Base-by-base conservation (phyloP, 2,113 vertebrate species). In the Hypanus sabinus region DNA sequence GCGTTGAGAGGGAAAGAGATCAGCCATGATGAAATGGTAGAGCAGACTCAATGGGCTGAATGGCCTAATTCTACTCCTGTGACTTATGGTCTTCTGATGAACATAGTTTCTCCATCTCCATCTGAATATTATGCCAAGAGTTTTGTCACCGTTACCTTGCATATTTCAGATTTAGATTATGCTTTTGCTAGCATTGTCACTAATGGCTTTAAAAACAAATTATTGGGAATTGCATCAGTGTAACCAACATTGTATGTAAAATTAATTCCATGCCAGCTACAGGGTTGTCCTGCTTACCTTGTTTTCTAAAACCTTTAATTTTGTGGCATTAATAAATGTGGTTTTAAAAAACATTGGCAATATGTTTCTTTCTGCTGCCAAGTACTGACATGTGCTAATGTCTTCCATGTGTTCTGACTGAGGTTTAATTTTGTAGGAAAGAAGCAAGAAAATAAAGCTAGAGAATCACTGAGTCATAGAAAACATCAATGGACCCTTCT, bases 311-410 rank as follows among this genome's bases (percentile, higher is more conserved):
- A 57, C 18, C 81, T 87, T 87, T 62, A 60, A 87, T 87, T 87
- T 87, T 87, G 55, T 10, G 11, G 83, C 27, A 16, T 87, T 87
- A 20, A 60, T 57, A 87, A 87, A 60, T 60, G 83, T 87, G 83
- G 57, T 60, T 87, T 62, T 60, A n/a, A 87, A 46, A 87, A 85
- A 85, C 55, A 85, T 62, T 60, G 83, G 83, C 55, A 87, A 14
- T 11, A 87, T 30, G 24, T 60, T 87, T 12, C 55, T 6, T 87
- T 87, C 60, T 60, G 24, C 57, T 87, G 83, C 83, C 83, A 87
- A 30, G 30, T 55, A 87, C 9, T 57, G 55, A 87, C 83, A 83
- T 55, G 55, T 60, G 83, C 83, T 85, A 57, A 85, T 57, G 81
- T 12, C 83, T 87, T 30, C 22, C 83, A 87, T n/a, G 27, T 87